Conservation (phyloP, 2,888 invertebrate species). For the Drosophila mayaguana region DNA sequence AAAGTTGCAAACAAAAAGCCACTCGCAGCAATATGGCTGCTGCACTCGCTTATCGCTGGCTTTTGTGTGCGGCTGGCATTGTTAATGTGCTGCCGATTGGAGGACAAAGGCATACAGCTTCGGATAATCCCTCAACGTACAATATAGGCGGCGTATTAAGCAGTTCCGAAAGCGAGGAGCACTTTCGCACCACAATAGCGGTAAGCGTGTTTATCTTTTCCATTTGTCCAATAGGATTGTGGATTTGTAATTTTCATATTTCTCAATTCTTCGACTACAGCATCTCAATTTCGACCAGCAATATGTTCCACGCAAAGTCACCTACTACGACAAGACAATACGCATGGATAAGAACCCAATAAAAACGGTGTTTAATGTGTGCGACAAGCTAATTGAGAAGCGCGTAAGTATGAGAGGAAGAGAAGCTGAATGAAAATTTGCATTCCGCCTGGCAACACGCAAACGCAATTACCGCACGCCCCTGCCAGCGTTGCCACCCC, state of each 20-base stretch:
- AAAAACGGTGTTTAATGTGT: slow-evolving; percentile 96
- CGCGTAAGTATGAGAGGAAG: slow-evolving; percentile 87
- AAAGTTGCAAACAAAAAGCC: slow-evolving; percentile 36
- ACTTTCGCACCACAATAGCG: slow-evolving; percentile 93
- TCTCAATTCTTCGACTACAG: slow-evolving; percentile 85
- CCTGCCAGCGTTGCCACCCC: slow-evolving; percentile 18
- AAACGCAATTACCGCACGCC: slow-evolving; percentile 58
- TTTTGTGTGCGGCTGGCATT: slow-evolving; percentile 63
- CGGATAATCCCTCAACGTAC: slow-evolving; percentile 89
- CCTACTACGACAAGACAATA: slow-evolving; percentile 95
- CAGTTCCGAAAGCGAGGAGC: slow-evolving; percentile 91
- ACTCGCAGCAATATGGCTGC: slow-evolving; percentile 60
- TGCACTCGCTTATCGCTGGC: slow-evolving; percentile 59
- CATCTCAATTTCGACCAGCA: slow-evolving; percentile 93
- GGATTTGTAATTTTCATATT: slow-evolving; percentile 13
- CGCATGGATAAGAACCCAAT: slow-evolving; percentile 98
- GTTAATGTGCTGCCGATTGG: slow-evolving; percentile 50
- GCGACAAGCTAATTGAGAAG: slow-evolving; percentile 94
- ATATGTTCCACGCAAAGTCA: slow-evolving; percentile 93
- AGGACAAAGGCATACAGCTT: slow-evolving; percentile 76
- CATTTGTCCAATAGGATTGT: slow-evolving; percentile 50
- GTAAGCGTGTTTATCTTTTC: slow-evolving; percentile 86
- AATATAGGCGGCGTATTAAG: slow-evolving; percentile 97
- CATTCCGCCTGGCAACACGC: slow-evolving; percentile 6
- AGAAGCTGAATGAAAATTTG: neutral